These are phyloP conservation scores for Nycticebus coucang DNA, from an alignment of 2,113 vertebrate species.

Conservation along the genomic window DNA sequence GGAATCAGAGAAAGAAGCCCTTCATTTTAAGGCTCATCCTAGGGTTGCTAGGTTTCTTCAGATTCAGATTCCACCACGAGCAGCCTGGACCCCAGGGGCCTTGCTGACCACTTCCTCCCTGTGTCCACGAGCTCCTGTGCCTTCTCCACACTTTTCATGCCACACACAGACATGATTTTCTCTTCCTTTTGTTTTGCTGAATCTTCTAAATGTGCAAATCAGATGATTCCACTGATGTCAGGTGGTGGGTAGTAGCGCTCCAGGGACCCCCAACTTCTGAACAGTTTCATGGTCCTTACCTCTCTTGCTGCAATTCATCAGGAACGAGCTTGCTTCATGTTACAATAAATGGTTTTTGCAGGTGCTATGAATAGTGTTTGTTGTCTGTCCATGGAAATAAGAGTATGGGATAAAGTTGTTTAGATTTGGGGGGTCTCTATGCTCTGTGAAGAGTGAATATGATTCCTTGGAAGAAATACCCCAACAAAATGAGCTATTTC, in stretches of 20 bases:
- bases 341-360: constrained; percentile 60
- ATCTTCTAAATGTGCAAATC: neutral
- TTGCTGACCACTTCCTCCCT: neutral
- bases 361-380: neutral
- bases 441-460: neutral
- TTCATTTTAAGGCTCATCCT: neutral
- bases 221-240: neutral
- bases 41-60: neutral
- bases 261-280: neutral
- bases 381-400: neutral
- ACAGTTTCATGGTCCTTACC: neutral
- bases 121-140: neutral
- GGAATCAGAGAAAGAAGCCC: neutral
- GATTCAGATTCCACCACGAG: neutral
- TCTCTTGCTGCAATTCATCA: neutral
- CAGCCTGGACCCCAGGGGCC: neutral
- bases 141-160: neutral
- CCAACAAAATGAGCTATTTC: neutral
- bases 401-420: neutral
- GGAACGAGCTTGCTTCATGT: constrained; percentile 20
- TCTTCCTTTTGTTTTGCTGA: neutral
- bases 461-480: neutral
- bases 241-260: neutral
- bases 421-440: neutral
- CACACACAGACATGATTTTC: neutral